phyloP scores from a whole-genome alignment of 2,113 vertebrate genomes.

The Prunella himalayana region DNA sequence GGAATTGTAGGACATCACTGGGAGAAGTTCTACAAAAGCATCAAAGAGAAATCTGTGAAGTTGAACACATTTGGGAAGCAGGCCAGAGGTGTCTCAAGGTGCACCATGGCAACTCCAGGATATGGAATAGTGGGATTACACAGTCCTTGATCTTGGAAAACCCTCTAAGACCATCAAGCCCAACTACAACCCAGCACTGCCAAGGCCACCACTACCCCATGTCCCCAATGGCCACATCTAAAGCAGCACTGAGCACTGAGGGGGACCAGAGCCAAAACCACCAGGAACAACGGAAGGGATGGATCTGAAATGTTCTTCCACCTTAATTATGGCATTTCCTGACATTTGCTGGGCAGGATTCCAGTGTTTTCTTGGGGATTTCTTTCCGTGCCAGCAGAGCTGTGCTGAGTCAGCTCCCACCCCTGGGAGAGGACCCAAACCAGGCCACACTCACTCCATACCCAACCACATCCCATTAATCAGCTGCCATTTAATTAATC shows the following conservation, averaged over 20 bases:
- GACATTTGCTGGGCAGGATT: not conserved
- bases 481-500: not conserved
- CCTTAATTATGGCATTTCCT: not conserved
- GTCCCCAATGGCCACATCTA: not conserved
- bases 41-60: not conserved
- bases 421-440: not conserved
- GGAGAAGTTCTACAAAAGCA: not conserved
- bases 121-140: not conserved
- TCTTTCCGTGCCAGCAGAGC: accelerated
- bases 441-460: not conserved
- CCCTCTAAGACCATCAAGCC: too few species aligned
- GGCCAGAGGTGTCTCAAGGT: not conserved
- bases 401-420: not conserved
- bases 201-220: accelerated
- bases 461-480: not conserved
- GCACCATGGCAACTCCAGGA: not conserved
- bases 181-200: not conserved
- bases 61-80: not conserved
- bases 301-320: not conserved
- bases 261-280: not conserved
- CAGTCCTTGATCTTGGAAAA: not conserved
- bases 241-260: not conserved
- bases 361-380: not conserved
- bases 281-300: accelerated
- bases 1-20: accelerated